phyloP scores from a whole-genome alignment of 2,888 invertebrate genomes.

The Eulithis prunata region DNA sequence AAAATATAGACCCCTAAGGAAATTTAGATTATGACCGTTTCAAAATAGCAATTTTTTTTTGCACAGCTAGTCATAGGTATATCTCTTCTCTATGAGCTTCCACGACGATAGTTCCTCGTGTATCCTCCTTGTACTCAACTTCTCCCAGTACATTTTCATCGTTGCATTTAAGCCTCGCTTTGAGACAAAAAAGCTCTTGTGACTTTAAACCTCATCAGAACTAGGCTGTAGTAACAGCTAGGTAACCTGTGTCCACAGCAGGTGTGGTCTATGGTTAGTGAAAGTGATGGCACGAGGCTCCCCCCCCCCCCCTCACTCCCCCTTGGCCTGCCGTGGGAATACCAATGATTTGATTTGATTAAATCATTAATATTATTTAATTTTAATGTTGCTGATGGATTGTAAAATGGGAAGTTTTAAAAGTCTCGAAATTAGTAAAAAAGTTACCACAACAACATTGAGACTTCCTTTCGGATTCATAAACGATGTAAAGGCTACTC shows the following conservation, averaged over 20 bases:
- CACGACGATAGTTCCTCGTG: too few species aligned
- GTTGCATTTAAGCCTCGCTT: too few species aligned
- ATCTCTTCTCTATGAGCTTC: too few species aligned
- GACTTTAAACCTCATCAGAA: background rate
- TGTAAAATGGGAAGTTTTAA: background rate
- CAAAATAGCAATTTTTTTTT: too few species aligned
- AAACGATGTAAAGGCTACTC: too few species aligned
- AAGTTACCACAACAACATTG: too few species aligned
- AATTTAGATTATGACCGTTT: too few species aligned
- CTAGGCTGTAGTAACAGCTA: constrained; percentile 2
- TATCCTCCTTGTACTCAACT: too few species aligned
- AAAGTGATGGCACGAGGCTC: constrained; percentile 33
- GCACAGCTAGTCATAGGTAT: too few species aligned
- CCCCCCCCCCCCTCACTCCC: background rate
- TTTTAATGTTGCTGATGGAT: constrained; percentile 2
- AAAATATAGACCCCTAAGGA: too few species aligned
- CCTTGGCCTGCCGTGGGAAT: constrained; percentile 23
- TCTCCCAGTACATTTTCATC: too few species aligned
- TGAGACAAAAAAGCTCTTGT: background rate
- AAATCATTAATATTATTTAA: constrained; percentile 10
- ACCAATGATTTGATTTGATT: constrained; percentile 14
- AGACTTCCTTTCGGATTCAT: too few species aligned
- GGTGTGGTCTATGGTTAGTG: constrained; percentile 30
- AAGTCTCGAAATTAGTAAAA: background rate
- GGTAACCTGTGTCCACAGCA: constrained; percentile 9